Evolutionary conservation across 2,888 invertebrate species (phyloP).

Genomic region (Flexamia atlantica): DNA sequence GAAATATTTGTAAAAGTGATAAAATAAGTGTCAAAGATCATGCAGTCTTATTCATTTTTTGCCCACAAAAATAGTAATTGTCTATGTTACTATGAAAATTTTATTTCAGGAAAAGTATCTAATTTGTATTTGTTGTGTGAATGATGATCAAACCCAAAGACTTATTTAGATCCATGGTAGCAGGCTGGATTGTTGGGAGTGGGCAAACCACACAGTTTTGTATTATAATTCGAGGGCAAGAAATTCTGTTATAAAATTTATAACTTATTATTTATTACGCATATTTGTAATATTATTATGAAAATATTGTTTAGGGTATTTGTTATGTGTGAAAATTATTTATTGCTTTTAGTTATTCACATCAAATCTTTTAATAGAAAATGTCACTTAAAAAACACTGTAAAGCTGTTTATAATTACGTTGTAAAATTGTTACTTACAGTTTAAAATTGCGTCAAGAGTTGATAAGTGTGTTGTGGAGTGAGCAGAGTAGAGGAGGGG

Average conservation of each 20-base stretch:
- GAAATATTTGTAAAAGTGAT: too few species aligned
- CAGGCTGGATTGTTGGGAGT: slow-evolving; percentile 47
- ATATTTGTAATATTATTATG: slow-evolving; percentile 37
- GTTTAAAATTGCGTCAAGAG: slow-evolving; percentile 44
- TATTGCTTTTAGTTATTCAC: slow-evolving; percentile 40
- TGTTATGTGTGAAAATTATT: slow-evolving; percentile 50
- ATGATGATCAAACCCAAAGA: not conserved
- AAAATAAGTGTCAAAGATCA: too few species aligned
- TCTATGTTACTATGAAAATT: not conserved
- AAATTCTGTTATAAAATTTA: slow-evolving; percentile 25
- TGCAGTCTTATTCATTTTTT: too few species aligned
- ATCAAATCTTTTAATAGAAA: slow-evolving; percentile 18
- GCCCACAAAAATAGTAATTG: too few species aligned
- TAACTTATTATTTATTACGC: slow-evolving; percentile 41
- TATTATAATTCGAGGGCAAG: slow-evolving; percentile 35
- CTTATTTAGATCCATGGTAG: not conserved
- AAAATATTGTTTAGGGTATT: slow-evolving; percentile 52
- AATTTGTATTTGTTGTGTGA: not conserved
- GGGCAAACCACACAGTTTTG: slow-evolving; percentile 31
- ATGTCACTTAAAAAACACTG: not conserved
- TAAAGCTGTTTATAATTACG: slow-evolving; percentile 30
- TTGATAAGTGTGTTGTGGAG: slow-evolving; percentile 57
- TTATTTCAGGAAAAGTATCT: not conserved
- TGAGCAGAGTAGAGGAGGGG: slow-evolving; percentile 53
- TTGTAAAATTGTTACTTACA: slow-evolving; percentile 44